These are phyloP conservation scores for Edolisoma coerulescens DNA, from an alignment of 2,113 vertebrate genomes.

Conservation along the genomic window DNA sequence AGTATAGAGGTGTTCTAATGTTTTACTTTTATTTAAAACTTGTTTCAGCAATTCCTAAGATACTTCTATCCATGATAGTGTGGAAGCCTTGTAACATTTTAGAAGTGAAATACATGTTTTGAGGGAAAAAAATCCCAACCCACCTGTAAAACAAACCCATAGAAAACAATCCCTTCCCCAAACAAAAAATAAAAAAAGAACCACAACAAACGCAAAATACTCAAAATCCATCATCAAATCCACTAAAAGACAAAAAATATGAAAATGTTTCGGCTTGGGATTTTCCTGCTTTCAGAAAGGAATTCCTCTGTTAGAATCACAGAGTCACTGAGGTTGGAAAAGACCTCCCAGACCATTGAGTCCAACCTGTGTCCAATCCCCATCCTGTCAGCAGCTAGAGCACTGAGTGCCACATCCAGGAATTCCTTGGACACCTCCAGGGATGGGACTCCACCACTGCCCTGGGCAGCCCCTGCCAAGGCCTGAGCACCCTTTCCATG, in stretches of 20 bases:
- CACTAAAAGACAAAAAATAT: background rate
- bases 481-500: background rate
- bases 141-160: background rate
- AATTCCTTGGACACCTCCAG: background rate
- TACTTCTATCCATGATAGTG: background rate
- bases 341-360: rapidly evolving
- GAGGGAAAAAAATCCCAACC: background rate
- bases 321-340: background rate
- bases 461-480: background rate
- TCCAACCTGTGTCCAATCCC: background rate
- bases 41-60: background rate
- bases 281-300: background rate
- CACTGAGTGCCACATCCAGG: background rate
- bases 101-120: background rate
- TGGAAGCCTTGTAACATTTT: background rate
- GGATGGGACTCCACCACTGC: background rate
- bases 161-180: background rate
- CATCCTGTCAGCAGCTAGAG: background rate
- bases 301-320: background rate
- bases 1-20: background rate
- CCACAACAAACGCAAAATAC: background rate
- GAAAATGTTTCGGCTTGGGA: background rate
- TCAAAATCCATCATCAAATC: background rate
- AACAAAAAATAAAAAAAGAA: background rate
- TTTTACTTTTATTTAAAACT: slow-evolving; percentile 2